phyloP scores from a whole-genome alignment of 2,113 vertebrate genomes.

The Asarcornis scutulata region DNA sequence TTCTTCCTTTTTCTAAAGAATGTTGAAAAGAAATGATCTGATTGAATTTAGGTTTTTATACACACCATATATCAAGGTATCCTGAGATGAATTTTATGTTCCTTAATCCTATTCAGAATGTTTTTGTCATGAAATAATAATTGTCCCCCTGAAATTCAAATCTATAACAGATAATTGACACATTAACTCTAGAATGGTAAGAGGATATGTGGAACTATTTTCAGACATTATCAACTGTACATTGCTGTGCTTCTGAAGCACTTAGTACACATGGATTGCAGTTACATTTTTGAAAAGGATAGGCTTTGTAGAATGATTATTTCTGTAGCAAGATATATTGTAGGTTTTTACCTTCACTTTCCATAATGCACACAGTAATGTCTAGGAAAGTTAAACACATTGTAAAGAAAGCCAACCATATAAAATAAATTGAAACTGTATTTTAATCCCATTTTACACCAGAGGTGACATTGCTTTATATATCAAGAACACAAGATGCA shows the following conservation, averaged over 20 bases:
- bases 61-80: not conserved
- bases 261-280: not conserved
- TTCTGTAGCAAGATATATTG: not conserved
- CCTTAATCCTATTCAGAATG: not conserved
- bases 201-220: not conserved
- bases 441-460: not conserved
- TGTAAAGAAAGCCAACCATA: not conserved
- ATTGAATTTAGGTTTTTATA: not conserved
- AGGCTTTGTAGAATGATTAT: not conserved
- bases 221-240: not conserved
- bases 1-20: not conserved
- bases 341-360: not conserved
- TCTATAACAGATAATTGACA: not conserved
- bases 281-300: not conserved
- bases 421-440: not conserved
- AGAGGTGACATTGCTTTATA: not conserved
- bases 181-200: not conserved
- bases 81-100: not conserved
- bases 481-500: not conserved
- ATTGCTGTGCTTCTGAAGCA: not conserved
- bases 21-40: not conserved
- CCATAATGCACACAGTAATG: not conserved
- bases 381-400: not conserved
- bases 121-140: not conserved
- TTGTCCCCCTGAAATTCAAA: not conserved